Conservation (phyloP, 2,797 vertebrate genomes). For the Stomatorhinus walkeri region DNA sequence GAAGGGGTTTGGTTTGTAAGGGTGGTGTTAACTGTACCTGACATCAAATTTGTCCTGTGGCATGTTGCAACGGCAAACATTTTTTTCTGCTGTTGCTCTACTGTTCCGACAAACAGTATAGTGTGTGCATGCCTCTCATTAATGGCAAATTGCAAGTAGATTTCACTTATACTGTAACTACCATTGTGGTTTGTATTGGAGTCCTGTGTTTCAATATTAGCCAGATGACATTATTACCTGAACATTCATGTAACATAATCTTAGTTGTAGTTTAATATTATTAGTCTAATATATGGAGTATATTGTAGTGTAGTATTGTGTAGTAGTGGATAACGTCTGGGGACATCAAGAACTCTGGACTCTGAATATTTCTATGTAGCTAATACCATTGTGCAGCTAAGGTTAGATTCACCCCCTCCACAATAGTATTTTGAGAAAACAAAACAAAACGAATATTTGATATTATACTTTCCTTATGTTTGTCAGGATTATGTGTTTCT, state of each 20-base stretch:
- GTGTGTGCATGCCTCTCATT: neutral
- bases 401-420: neutral
- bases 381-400: neutral
- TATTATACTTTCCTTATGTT: neutral
- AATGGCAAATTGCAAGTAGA: neutral
- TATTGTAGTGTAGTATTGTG: neutral
- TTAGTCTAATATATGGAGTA: neutral
- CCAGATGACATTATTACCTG: neutral
- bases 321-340: neutral
- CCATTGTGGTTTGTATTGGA: neutral
- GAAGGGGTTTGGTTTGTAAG: neutral
- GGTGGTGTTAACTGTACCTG: neutral
- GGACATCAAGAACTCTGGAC: neutral
- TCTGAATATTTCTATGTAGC: neutral
- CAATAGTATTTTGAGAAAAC: neutral
- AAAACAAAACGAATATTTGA: neutral
- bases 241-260: neutral
- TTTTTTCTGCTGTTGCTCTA: neutral
- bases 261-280: neutral
- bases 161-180: neutral
- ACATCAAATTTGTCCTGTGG: neutral
- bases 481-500: neutral
- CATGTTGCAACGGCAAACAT: neutral
- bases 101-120: neutral
- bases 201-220: neutral